Conservation (phyloP, 1,140 invertebrate genomes). For the Danaus melanippus region DNA sequence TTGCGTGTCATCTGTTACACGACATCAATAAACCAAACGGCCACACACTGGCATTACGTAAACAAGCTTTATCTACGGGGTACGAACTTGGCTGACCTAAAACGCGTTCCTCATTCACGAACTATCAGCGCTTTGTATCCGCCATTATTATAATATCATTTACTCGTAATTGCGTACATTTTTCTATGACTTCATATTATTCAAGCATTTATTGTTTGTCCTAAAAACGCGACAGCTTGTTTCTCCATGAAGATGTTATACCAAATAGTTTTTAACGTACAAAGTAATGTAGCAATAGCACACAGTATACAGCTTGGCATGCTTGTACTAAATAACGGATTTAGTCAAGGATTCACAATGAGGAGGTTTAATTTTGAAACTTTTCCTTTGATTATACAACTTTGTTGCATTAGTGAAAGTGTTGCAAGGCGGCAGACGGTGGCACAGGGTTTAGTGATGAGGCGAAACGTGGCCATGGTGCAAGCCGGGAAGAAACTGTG, state of each 20-base stretch:
- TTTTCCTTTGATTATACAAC: slow-evolving; percentile 50
- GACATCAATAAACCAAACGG: too few relatives aligned
- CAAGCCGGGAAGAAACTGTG: slow-evolving; percentile 37
- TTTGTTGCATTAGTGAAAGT: slow-evolving; percentile 46
- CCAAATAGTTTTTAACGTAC: slow-evolving; percentile 1
- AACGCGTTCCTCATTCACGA: too few relatives aligned
- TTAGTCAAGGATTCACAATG: slow-evolving; percentile 28
- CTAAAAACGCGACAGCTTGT: slow-evolving; percentile 5
- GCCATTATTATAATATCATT: too few relatives aligned
- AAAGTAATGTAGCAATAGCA: slow-evolving; percentile 3
- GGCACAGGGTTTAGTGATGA: slow-evolving; percentile 25
- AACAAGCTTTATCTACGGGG: too few relatives aligned
- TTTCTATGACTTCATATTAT: too few relatives aligned
- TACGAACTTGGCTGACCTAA: too few relatives aligned
- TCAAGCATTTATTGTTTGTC: too few relatives aligned
- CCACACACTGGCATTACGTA: too few relatives aligned
- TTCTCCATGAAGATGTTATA: background rate
- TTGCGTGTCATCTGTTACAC: too few relatives aligned
- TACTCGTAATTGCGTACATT: too few relatives aligned
- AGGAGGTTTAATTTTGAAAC: slow-evolving; percentile 45
- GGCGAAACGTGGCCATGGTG: slow-evolving; percentile 45
- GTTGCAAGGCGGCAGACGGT: slow-evolving; percentile 11
- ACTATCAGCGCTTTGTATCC: too few relatives aligned
- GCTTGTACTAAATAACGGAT: slow-evolving; percentile 18
- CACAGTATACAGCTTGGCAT: slow-evolving; percentile 2